Evolutionary conservation across 2,113 vertebrate genomes (phyloP), one percentile per base, ranked within the genome.

Genomic region (Pomatorhinus ruficollis): DNA sequence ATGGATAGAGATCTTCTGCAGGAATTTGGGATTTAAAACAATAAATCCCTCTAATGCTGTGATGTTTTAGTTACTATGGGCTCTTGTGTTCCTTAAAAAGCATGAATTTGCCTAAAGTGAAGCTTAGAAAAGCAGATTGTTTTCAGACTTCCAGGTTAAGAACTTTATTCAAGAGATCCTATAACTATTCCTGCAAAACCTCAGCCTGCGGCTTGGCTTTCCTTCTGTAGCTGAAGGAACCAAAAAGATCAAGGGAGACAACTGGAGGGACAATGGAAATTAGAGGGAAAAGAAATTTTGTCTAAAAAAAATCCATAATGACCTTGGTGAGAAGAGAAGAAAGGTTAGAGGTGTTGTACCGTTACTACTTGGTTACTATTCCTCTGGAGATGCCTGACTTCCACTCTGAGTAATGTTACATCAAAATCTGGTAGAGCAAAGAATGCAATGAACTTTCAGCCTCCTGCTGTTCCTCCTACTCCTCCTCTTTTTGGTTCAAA

Each of bases 301-400:
- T 9, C 5, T 9, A 57, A n/a, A 60, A 60, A 63, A 71, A 15
- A 3, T 6, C 57, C 8, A 0, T 15, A 47, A 33, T 11, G 52
- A 18, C 30, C 23, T 42, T 19, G 8, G 33, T 33, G 28, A 88
- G 30, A 74, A 35, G 1, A 39, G n/a, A 35, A 56, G n/a, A 27
- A 45, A 60, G 5, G 1, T 12, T 3, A 45, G 7, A 57, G 59
- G 15, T 1, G 2, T 24, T 6, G 13, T 15, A 47, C 9, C 24
- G 9, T 23, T 75, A 49, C 47, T 39, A 1, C 31, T 27, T 19
- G 18, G 59, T 63, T 33, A 30, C 50, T 39, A 1, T 5, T 85
- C 19, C 57, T 77, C 25, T 45, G 39, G 23, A 50, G 8, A 33
- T 6, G 27, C 27, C 31, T 14, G 28, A 3, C 21, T 50, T 56